Base-by-base conservation (phyloP, 2,888 invertebrate species). In the Pristionchus japonicus region DNA sequence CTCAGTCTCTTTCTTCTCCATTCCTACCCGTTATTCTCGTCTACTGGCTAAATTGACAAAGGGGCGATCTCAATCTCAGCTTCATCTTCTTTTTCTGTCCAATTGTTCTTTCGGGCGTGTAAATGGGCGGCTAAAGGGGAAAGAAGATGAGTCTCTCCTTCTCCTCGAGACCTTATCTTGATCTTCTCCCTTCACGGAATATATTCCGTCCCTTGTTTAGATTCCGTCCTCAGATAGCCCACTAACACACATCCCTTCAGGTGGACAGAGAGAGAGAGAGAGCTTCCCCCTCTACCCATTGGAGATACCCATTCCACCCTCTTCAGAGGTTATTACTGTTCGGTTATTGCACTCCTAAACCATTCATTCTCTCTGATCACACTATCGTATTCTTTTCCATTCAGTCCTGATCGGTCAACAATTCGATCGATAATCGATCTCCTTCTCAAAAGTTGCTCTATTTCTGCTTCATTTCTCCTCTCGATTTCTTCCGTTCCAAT, bases 401-500 rank as follows among this genome's bases (percentile, higher is more conserved):
- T 52, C 23, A 3, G 64, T 27, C 13, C 27, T 61, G n/a, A 20
- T 37, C 37, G 34, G 15, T 70, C 37, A 70, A 37, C 13, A 13
- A 70, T n/a, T 70, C 70, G 70, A 70, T 70, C 70, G 70, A 70
- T 70, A 70, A 70, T 70, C 70, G 70, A 70, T 31, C 7, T 70
- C 70, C n/a, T 34, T 70, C n/a, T 52, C 70, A 70, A 37, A 70
- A 70, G 70, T 70, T 70, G 70, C 77, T 80, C 77, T 2, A 40
- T 80, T 80, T 80, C 77, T 47, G 43, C 77, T 80, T 47, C 77
- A 40, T 47, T 47, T 80, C 77, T 47, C 47, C 23, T 80, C 77
- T 47, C 77, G 43, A 80, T 80, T 80, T 80, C 77, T 80, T 80
- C 77, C 77, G 77, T 80, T 80, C 77, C 77, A 80, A 80, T 80